A percentile compares a stretch with the other conserved stretches of the same genome.
Conservation (phyloP, 1,140 invertebrate genomes). For the Chlorops oryzae region DNA sequence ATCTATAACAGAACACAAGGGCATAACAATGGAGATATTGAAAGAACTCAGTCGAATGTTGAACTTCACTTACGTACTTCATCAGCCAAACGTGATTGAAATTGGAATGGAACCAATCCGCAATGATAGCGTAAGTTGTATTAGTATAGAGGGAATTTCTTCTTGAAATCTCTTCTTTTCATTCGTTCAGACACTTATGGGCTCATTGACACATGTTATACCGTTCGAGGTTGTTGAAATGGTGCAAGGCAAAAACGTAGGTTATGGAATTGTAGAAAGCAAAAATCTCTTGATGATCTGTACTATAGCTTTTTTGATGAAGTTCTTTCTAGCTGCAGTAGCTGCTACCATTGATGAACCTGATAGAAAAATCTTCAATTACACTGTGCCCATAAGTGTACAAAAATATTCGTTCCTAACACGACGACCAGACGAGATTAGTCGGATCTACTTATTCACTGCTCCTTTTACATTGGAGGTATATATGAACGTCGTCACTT, state of each 20-base stretch:
- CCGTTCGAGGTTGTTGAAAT: slow-evolving; percentile 24
- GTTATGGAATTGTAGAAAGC: slow-evolving; percentile 18
- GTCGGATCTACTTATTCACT: slow-evolving; percentile 74
- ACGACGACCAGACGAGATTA: slow-evolving; percentile 66
- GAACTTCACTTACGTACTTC: slow-evolving; percentile 67
- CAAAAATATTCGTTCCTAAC: slow-evolving; percentile 75
- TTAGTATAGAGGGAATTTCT: no score
- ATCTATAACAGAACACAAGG: slow-evolving; percentile 53
- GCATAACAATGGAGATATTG: slow-evolving; percentile 74
- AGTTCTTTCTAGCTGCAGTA: slow-evolving; percentile 66
- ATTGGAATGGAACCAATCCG: background rate
- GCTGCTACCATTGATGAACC: slow-evolving; percentile 62
- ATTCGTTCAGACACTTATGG: slow-evolving; percentile 17
- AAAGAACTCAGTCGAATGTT: slow-evolving; percentile 67
- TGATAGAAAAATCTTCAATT: slow-evolving; percentile 64
- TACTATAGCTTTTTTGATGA: slow-evolving; percentile 7
- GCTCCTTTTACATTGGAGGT: slow-evolving; percentile 75
- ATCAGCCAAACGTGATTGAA: slow-evolving; percentile 22
- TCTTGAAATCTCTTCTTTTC: background rate
- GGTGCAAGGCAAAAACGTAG: slow-evolving; percentile 24
- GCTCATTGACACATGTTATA: slow-evolving; percentile 35
- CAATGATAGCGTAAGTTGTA: slow-evolving; percentile 12
- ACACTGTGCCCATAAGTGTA: slow-evolving; percentile 68
- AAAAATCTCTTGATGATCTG: slow-evolving; percentile 25
- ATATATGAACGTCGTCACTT: background rate